phyloP scores from a whole-genome alignment of 1,140 invertebrate genomes.

The Wasmannia auropunctata region DNA sequence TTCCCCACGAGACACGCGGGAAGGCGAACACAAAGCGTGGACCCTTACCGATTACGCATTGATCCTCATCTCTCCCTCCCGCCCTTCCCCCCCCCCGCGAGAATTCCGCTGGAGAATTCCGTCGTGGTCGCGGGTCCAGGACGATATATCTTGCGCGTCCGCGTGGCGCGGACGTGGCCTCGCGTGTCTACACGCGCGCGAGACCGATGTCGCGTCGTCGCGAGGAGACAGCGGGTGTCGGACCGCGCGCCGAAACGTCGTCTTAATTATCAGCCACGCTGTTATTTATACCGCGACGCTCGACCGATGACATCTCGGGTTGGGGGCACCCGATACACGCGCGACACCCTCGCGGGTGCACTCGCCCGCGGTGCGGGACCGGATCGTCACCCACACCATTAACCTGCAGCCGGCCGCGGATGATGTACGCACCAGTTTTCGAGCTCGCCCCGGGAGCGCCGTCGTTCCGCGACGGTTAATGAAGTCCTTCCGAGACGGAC shows the following conservation, averaged over 20 bases:
- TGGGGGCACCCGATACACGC: neutral
- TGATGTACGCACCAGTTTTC: constrained; percentile 42
- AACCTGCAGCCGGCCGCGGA: neutral
- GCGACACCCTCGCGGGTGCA: neutral
- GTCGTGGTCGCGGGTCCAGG: constrained; percentile 1
- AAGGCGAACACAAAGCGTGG: neutral
- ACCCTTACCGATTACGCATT: constrained; percentile 42
- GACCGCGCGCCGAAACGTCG: constrained; percentile 70
- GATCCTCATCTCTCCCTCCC: neutral
- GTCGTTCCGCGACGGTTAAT: constrained; percentile 5
- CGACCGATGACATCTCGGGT: neutral
- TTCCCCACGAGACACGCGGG: neutral
- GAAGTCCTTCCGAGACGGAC: neutral
- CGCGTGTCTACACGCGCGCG: constrained; percentile 76
- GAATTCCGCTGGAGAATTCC: constrained; percentile 59
- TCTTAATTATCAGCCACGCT: constrained; percentile 78
- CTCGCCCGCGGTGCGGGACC: neutral
- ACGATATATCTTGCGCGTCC: constrained; percentile 61
- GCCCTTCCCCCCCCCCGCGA: constrained; percentile 2
- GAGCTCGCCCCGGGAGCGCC: neutral
- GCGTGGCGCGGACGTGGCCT: constrained; percentile 57
- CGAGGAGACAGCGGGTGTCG: constrained; percentile 77
- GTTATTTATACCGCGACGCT: constrained; percentile 74
- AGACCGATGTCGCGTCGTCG: constrained; percentile 75
- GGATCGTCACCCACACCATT: neutral